Evolutionary conservation across 2,888 invertebrate species (phyloP), one percentile per base, ranked within the genome.

Genomic region (Diogma glabrata): DNA sequence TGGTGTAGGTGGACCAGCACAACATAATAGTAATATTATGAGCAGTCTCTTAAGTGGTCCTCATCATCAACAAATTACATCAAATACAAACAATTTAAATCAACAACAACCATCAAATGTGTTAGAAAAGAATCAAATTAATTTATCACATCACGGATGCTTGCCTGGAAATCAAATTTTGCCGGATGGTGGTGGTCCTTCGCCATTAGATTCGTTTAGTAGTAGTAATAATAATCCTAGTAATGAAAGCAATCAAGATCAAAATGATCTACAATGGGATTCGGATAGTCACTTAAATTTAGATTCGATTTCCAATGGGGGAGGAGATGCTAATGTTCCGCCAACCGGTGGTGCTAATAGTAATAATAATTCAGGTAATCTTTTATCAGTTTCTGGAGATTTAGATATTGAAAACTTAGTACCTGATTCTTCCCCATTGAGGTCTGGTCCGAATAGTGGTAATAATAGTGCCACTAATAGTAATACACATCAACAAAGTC

Each of bases 251-350:
- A 23, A 43, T 43, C 58, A 63, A 36, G 70, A 67, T 56, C 58
- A 63, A 36, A 70, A 67, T 56, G 57, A 68, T 22, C 63, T 73
- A 59, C 70, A 74, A 47, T 76, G 76, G 75, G 75, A 75, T 59
- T 69, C 71, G 57, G 66, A 71, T 22, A 46, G 53, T 1, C 57
- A 63, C 14, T 57, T 59, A 51, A 59, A 55, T 36, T 51, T 64
- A 1, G 65, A 63, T 7, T 52, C 54, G 3, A 54, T 60, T 17
- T 47, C 57, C 10, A 58, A 58, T 50, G 47, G 24, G 1, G 24
- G 30, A 10, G 20, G 20, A 12, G 38, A 40, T 14, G 40, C 30
- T 6, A 24, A 16, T 10, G 16, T 24, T 6, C 19, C 43, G 6
- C 7, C 36, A 16, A n/a, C 20, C 23, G 49, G 12, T 4, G 24